phyloP scores from a whole-genome alignment of 2,113 vertebrate species.

The Chaetorhynchus papuensis region DNA sequence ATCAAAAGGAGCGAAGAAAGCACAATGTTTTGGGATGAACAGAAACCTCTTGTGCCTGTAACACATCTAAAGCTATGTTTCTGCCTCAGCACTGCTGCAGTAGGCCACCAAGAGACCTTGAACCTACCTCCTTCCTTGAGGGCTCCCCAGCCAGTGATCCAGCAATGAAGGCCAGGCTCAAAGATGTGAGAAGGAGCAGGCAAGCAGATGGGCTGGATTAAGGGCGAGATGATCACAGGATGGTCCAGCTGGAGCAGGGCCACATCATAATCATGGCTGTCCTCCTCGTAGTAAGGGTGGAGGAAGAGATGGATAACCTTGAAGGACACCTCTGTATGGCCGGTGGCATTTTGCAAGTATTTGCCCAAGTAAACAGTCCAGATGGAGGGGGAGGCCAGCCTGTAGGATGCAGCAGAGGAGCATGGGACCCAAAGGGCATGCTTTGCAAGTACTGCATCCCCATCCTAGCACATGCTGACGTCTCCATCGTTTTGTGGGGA shows the following conservation, averaged over 20 bases:
- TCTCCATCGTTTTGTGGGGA: background rate
- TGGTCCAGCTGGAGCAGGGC: conserved; percentile 87
- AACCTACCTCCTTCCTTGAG: conserved; percentile 81
- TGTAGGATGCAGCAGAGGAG: conserved; percentile 18
- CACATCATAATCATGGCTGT: conserved; percentile 88
- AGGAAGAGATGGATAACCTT: conserved; percentile 81
- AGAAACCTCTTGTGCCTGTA: background rate
- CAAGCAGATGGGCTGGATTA: conserved; percentile 83
- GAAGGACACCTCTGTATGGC: conserved; percentile 80
- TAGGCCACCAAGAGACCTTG: background rate
- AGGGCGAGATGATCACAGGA: conserved; percentile 67
- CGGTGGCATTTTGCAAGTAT: conserved; percentile 73
- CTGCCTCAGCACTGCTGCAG: background rate
- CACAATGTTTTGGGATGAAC: background rate
- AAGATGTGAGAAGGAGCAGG: conserved; percentile 83
- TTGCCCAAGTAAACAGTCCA: conserved; percentile 91
- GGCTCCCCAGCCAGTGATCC: conserved; percentile 93
- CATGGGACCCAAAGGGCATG: background rate
- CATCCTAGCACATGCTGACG: background rate
- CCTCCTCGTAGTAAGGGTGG: conserved; percentile 86
- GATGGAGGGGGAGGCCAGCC: conserved; percentile 76
- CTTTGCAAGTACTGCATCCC: background rate
- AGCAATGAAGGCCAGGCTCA: conserved; percentile 84
- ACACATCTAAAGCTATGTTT: background rate
- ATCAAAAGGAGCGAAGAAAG: background rate